Evolutionary conservation across 2,888 invertebrate genomes (phyloP).

Genomic region (Scaptodrosophila latifasciaeformis): DNA sequence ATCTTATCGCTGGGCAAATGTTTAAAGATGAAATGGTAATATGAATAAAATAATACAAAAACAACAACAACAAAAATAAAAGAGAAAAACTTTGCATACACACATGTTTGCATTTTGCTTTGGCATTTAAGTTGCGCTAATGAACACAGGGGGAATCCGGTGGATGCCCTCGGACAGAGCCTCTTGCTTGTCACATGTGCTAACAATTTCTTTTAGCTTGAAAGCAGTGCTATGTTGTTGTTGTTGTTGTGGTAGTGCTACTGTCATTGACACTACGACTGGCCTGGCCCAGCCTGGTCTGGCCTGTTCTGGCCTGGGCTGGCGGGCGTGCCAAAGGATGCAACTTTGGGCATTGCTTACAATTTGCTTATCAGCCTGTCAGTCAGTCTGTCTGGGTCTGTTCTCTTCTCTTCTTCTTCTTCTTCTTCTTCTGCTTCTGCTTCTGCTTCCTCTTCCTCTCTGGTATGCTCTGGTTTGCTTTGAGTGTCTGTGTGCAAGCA

Average conservation of each 20-base stretch:
- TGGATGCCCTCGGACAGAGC: background rate
- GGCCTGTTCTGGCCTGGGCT: constrained; percentile 2
- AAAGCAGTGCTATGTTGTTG: background rate
- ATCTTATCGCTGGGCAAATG: constrained; percentile 45
- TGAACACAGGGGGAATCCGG: constrained; percentile 8
- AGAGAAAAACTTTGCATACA: constrained; percentile 1
- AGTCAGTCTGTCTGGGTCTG: background rate
- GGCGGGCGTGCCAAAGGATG: constrained; percentile 45
- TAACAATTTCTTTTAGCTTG: background rate
- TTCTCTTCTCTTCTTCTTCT: too few relatives aligned
- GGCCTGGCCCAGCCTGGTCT: too few relatives aligned
- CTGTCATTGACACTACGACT: constrained; percentile 49
- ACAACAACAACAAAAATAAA: background rate
- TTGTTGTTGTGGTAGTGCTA: background rate
- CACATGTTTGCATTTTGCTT: constrained; percentile 23
- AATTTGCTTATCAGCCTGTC: constrained; percentile 24
- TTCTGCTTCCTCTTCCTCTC: background rate
- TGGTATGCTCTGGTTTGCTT: constrained; percentile 2
- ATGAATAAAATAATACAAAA: background rate
- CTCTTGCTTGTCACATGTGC: background rate
- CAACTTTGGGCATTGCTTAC: constrained; percentile 10
- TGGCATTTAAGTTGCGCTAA: constrained; percentile 43
- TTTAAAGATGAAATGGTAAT: constrained; percentile 23
- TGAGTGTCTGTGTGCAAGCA: constrained; percentile 37
- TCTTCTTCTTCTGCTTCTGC: too few relatives aligned